Base-by-base conservation (phyloP, 2,113 vertebrate species). In the Calyptomena viridis region DNA sequence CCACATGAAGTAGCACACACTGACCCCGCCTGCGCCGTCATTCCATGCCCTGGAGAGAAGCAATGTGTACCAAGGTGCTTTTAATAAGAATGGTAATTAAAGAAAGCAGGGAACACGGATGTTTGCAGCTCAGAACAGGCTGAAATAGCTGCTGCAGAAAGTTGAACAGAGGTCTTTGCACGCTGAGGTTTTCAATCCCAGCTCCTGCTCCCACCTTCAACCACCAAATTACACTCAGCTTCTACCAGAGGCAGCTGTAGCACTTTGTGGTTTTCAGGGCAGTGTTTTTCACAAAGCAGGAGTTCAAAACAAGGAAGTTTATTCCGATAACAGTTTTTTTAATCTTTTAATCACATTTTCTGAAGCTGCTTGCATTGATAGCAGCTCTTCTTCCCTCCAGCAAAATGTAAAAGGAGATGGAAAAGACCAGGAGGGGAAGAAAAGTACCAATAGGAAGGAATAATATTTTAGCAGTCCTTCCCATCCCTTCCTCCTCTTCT, bases 201-300 rank as follows among this genome's bases (percentile, higher is more conserved):
- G 50, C 18, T 95, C 74, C 83, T 2, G 21, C 77, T 95, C 85
- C 49, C 73, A 50, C 68, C 94, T 90, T 73, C 76, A 35, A 6
- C 25, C 76, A 81, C 56, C 53, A 44, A 56, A 55, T 14, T 16
- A 85, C 11, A 44, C 74, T 79, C 95, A 55, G 82, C 91, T 75
- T 69, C 92, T 40, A 62, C 53, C 72, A 47, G 24, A 83, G 78
- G 94, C 90, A 86, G 90, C 84, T 92, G 92, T 64, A 77, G 59
- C 20, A 15, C 27, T 25, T 58, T 20, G 56, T 74, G 68, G 50
- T 68, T 88, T 58, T 81, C 60, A 46, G 73, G 37, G n/a, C 40
- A 68, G 40, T 14, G 47, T 72, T 93, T 74, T 53, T 88, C 76
- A 74, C 60, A 77, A 68, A 84, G 52, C 60, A 88, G 75, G 50